phyloP scores from a whole-genome alignment of 2,797 vertebrate species.

The Phoebastria nigripes region DNA sequence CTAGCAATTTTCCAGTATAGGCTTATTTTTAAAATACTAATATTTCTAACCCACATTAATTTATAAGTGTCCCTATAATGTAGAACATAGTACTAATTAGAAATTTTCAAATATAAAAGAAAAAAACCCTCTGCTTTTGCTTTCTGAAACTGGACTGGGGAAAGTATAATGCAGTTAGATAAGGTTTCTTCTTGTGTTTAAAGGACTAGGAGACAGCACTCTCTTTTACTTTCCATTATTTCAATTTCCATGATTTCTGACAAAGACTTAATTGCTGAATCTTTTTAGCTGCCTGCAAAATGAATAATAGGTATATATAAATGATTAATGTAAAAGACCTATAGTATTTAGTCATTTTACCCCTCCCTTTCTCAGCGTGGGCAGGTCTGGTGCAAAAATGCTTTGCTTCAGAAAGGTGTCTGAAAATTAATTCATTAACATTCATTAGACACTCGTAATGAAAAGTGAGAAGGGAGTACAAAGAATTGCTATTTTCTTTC shows the following conservation, averaged over 20 bases:
- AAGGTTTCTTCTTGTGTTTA: not conserved
- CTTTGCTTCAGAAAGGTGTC: not conserved
- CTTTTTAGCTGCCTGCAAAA: not conserved
- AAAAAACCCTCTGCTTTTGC: not conserved
- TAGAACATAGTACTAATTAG: not conserved
- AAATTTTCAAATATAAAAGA: not conserved
- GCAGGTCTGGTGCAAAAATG: not conserved
- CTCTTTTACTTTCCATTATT: not conserved
- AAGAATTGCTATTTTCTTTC: not conserved
- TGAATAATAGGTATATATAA: not conserved
- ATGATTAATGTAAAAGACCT: not conserved
- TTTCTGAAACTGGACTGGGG: not conserved
- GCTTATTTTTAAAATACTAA: not conserved
- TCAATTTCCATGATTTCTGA: not conserved
- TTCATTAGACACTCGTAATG: not conserved
- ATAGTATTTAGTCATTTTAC: not conserved
- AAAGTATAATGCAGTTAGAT: not conserved
- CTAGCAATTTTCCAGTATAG: slow-evolving; percentile 1
- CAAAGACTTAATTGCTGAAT: not conserved
- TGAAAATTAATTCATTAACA: slow-evolving; percentile 31
- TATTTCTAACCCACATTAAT: not conserved
- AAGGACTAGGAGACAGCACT: not conserved
- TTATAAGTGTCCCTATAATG: not conserved
- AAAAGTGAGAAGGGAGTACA: not conserved
- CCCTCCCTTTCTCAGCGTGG: not conserved